Evolutionary conservation across 2,888 invertebrate species (phyloP), one percentile per base, ranked within the genome.

Genomic region (Parochlus steinenii): DNA sequence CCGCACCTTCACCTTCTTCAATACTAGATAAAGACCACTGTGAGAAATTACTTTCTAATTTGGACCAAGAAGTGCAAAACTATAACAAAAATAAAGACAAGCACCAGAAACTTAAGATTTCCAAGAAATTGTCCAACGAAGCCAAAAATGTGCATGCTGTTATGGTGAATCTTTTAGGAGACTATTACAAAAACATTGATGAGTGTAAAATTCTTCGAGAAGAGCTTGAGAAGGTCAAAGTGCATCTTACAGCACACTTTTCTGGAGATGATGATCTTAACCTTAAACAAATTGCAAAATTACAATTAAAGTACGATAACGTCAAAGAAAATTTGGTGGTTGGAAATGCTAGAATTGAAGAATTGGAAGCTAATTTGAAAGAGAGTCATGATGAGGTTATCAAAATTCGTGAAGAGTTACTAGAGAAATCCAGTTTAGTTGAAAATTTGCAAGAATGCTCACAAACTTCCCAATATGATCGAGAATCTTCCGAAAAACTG

Each of bases 321-420:
- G 47, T 69, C 37, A 60, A 63, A 40, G 51, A 52, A 4, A 61
- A 64, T 42, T 55, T 63, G 40, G 60, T 65, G 30, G 61, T 62
- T 38, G 62, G 63, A 38, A 51, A 57, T n/a, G 57, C 63, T 29
- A 63, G 67, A 45, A 52, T 64, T 45, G 49, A 63, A 37, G 48
- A 61, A 45, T 50, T 66, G 39, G 52, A 53, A 46, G 42, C 53
- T 6, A 55, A 67, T 52, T 58, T 65, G 32, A 63, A 67, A 51
- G 63, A 65, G 42, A 49, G 61, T 38, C 55, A 64, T 51, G 54
- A 65, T 56, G 55, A 64, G n/a, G n/a, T n/a, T n/a, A n/a, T n/a
- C n/a, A n/a, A n/a, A n/a, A n/a, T n/a, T n/a, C n/a, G n/a, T n/a
- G n/a, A n/a, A 59, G 6, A 7, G 26, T 11, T 26, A 10, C 10